A percentile compares a stretch with the other conserved stretches of the same genome.
Evolutionary conservation across 2,113 vertebrate species (phyloP).

Genomic region (Gobio gobio): DNA sequence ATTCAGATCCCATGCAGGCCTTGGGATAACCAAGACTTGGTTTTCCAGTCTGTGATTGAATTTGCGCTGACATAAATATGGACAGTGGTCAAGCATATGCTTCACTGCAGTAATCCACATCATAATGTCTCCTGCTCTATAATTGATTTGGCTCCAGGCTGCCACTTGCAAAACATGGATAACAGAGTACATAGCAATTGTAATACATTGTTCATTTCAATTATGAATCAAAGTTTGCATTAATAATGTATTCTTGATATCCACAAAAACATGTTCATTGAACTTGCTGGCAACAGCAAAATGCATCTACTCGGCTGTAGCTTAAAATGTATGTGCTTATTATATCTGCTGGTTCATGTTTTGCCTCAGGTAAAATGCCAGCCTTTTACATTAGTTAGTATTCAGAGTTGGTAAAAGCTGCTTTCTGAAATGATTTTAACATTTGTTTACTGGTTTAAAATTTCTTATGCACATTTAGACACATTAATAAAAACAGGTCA

Average conservation of each 20-base stretch:
- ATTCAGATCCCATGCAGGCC: neutral
- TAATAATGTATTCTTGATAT: slow-evolving; percentile 58
- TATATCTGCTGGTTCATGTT: slow-evolving; percentile 34
- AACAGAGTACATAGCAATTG: slow-evolving; percentile 39
- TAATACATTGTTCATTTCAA: slow-evolving; percentile 53
- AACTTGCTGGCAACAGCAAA: slow-evolving; percentile 51
- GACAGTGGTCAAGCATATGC: slow-evolving; percentile 20
- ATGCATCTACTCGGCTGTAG: slow-evolving; percentile 30
- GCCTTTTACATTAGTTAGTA: slow-evolving; percentile 22
- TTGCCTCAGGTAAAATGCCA: slow-evolving; percentile 28
- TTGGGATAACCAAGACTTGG: neutral
- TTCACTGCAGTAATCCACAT: slow-evolving; percentile 16
- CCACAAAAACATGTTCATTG: slow-evolving; percentile 28
- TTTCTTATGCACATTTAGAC: neutral
- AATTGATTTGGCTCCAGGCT: slow-evolving; percentile 6
- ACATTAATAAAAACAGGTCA: neutral
- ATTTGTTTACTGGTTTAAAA: neutral
- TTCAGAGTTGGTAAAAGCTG: neutral
- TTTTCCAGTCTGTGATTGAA: neutral
- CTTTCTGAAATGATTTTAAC: neutral
- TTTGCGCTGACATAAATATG: slow-evolving; percentile 11
- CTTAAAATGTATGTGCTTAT: slow-evolving; percentile 23
- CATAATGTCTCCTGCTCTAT: neutral
- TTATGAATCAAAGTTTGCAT: slow-evolving; percentile 53
- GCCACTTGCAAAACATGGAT: slow-evolving; percentile 24